phyloP scores from a whole-genome alignment of 2,113 vertebrate species.

The Microtus richardsoni region DNA sequence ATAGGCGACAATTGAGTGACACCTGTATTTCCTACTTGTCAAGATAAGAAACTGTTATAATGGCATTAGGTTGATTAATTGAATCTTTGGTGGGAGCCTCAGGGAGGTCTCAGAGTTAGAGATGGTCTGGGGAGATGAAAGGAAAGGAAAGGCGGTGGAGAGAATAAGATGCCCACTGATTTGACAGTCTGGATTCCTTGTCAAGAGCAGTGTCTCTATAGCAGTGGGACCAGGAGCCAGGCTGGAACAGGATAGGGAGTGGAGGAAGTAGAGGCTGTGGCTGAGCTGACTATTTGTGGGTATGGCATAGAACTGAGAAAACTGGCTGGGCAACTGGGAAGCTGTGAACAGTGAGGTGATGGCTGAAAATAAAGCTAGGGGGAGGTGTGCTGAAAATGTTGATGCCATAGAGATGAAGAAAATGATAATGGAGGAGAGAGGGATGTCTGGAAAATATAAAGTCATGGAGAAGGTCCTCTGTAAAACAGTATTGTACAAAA shows the following conservation, averaged over 20 bases:
- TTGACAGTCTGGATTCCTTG: neutral
- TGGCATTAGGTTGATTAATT: neutral
- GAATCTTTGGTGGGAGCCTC: neutral
- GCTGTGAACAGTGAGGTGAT: too few relatives aligned
- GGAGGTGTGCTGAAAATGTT: neutral
- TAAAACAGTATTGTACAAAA: neutral
- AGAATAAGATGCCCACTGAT: neutral
- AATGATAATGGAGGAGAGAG: neutral
- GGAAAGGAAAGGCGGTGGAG: neutral
- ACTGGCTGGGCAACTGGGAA: neutral
- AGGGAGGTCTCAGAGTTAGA: neutral
- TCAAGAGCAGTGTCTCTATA: neutral
- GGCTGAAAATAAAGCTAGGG: neutral
- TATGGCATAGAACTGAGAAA: neutral
- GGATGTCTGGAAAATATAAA: neutral
- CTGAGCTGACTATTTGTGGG: neutral
- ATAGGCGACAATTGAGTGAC: slow-evolving; percentile 8
- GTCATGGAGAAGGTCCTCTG: neutral
- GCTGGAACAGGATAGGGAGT: neutral
- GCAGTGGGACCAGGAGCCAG: neutral
- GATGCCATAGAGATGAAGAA: neutral
- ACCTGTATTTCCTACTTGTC: neutral
- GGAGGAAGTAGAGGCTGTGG: neutral
- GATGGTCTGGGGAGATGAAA: neutral
- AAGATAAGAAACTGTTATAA: neutral